These are phyloP conservation scores for Mechanitis mazaeus DNA, from an alignment of 2,888 invertebrate genomes.

Conservation along the genomic window DNA sequence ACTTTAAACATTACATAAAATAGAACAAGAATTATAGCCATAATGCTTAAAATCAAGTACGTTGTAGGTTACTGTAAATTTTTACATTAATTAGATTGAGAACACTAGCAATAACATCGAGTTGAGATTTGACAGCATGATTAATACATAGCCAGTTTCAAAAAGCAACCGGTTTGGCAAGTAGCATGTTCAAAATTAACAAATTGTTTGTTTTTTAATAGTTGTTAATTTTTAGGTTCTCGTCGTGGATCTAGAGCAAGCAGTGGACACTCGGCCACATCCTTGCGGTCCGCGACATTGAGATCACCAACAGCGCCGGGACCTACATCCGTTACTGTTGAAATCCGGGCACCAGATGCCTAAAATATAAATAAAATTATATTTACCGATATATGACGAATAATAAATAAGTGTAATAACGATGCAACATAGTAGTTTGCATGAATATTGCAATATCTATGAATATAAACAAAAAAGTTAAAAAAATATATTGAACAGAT, in stretches of 20 bases:
- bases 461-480: conserved; percentile 25
- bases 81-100: too few relatives aligned
- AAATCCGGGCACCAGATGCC: conserved; percentile 80
- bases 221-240: conserved; percentile 50
- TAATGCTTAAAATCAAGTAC: conserved; percentile 1
- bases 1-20: neutral
- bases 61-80: neutral
- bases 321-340: conserved; percentile 81
- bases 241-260: conserved; percentile 85
- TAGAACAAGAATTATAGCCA: neutral
- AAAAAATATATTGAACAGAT: conserved; percentile 28
- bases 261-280: conserved; percentile 86
- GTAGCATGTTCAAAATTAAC: too few relatives aligned
- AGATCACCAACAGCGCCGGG: conserved; percentile 63
- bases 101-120: too few relatives aligned
- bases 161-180: too few relatives aligned
- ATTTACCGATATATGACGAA: conserved; percentile 2
- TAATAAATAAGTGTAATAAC: conserved; percentile 5
- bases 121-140: too few relatives aligned
- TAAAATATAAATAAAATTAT: conserved; percentile 24
- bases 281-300: conserved; percentile 79
- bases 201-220: too few relatives aligned
- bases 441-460: conserved; percentile 1
- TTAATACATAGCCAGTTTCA: too few relatives aligned
- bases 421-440: neutral